Conservation (phyloP, 2,797 vertebrate genomes). For the Peromyscus aztecus region DNA sequence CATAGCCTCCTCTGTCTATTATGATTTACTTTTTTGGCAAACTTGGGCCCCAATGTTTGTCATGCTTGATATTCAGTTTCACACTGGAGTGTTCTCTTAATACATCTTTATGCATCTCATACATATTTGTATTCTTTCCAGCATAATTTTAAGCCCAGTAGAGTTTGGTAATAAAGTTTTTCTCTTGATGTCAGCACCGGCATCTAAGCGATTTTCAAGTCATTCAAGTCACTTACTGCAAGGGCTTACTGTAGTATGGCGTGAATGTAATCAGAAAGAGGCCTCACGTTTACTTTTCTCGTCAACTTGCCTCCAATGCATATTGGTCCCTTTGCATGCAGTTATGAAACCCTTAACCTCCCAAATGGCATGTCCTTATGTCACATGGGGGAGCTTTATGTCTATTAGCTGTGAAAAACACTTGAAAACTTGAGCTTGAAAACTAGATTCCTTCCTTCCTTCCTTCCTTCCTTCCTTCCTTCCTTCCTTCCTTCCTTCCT, state of each 20-base stretch:
- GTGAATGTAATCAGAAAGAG: slow-evolving; percentile 6
- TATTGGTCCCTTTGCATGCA: neutral
- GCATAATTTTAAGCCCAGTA: slow-evolving; percentile 64
- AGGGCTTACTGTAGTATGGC: neutral
- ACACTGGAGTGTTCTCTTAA: slow-evolving; percentile 56
- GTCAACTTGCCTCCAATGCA: neutral
- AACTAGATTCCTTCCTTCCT: neutral
- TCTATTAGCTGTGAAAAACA: neutral
- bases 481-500: no score
- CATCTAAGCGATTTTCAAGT: slow-evolving; percentile 70
- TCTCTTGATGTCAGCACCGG: slow-evolving; percentile 32
- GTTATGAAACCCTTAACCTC: slow-evolving; percentile 40
- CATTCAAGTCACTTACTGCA: slow-evolving; percentile 60
- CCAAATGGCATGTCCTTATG: slow-evolving; percentile 11
- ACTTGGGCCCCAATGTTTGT: slow-evolving; percentile 55
- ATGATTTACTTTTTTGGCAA: slow-evolving; percentile 56
- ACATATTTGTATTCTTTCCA: slow-evolving; percentile 58
- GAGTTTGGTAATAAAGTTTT: slow-evolving; percentile 63
- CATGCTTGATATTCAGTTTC: slow-evolving; percentile 63
- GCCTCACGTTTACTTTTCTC: neutral
- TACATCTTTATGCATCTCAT: slow-evolving; percentile 65
- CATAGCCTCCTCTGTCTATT: slow-evolving; percentile 57
- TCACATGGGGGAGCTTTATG: slow-evolving; percentile 11
- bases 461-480: no score
- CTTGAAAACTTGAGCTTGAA: slow-evolving; percentile 25